Evolutionary conservation across 1,140 invertebrate genomes (phyloP).

Genomic region (Drosophila navojoa): DNA sequence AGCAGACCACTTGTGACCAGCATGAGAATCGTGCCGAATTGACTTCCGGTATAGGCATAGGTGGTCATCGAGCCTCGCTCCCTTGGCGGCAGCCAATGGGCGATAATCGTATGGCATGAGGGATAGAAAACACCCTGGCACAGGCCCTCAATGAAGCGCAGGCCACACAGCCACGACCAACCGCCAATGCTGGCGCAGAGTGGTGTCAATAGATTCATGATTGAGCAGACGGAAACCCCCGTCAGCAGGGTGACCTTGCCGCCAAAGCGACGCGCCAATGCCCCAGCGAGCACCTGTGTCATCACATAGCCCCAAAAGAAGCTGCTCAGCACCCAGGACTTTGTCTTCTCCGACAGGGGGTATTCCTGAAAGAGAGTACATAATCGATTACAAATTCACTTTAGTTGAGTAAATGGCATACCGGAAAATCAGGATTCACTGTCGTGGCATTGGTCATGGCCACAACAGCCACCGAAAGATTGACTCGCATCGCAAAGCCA

Average conservation of each 20-base stretch:
- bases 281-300: constrained; percentile 87
- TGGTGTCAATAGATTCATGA: constrained; percentile 83
- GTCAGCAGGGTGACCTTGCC: constrained; percentile 83
- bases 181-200: constrained; percentile 77
- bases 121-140: constrained; percentile 91
- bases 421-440: constrained; percentile 53
- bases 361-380: constrained; percentile 27
- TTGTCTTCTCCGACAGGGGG: constrained; percentile 33
- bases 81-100: constrained; percentile 88
- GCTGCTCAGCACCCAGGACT: constrained; percentile 85
- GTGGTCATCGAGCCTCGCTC: constrained; percentile 86
- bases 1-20: constrained; percentile 86
- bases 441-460: constrained; percentile 86
- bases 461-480: constrained; percentile 88
- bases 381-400: not conserved
- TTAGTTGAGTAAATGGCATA: constrained; percentile 29
- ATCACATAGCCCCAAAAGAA: constrained; percentile 87
- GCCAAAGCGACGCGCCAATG: constrained; percentile 87
- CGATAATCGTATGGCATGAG: constrained; percentile 89
- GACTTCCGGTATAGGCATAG: constrained; percentile 86
- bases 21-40: constrained; percentile 89
- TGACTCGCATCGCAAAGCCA: constrained; percentile 87
- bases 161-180: constrained; percentile 85
- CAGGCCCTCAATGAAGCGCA: constrained; percentile 90
- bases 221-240: constrained; percentile 68